Evolutionary conservation across 2,888 invertebrate species (phyloP), one percentile per base, ranked within the genome.

Genomic region (Priocnemis perturbator): DNA sequence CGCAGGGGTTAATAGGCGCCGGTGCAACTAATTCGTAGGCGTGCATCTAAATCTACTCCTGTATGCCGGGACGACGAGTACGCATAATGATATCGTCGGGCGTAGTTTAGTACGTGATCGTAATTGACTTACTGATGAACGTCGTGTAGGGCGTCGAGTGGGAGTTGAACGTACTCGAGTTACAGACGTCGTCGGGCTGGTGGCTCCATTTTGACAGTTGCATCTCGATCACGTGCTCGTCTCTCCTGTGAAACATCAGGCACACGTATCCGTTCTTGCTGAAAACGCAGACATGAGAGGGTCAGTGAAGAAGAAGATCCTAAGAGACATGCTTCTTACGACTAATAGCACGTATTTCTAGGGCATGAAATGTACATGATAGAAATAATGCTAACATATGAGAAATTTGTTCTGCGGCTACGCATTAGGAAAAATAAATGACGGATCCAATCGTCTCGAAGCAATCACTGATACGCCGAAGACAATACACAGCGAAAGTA

Each of bases 221-320:
- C 81, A 95, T 91, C 89, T 95, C 95, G 78, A 95, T 92, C 56
- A 95, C 94, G 81, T 92, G 92, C 67, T 91, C 91, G 78, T 93
- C 94, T 65, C 95, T 91, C 57, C 92, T 93, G 87, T 93, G 92
- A 88, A 95, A 93, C 76, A 92, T 91, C 90, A 95, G 92, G 87
- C 96, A 96, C 26, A 94, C 93, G 88, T 94, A 95, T 0, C 95
- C 95, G 19, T 94, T 95, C 82, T 94, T 93, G 83, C 96, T 95
- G 91, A 37, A 37, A 37, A 37, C 2, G 1, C 7, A 37, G 37
- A 37, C 37, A 9, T 11, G 37, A 37, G 14, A 1, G 14, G 2
- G 7, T 37, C 37, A 37, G 14, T 37, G 57, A 50, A 3, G 14
- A 37, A 37, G 4, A 37, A 5, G 3, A 26, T n/a, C n/a, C n/a